Conservation (phyloP, 2,888 invertebrate species). For the Asteroscopus sphinx region DNA sequence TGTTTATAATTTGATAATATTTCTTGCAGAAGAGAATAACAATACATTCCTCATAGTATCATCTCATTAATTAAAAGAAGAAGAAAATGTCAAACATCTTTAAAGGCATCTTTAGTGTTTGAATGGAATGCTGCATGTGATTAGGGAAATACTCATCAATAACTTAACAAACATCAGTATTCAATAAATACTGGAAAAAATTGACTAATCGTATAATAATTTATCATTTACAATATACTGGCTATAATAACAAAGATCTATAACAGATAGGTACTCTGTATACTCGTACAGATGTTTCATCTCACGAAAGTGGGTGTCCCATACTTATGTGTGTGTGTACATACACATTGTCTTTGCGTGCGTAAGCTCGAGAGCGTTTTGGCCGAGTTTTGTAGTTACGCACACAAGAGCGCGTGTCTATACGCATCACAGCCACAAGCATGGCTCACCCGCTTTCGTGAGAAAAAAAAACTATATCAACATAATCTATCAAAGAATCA, state of each 20-base stretch:
- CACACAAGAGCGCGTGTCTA: too few species aligned
- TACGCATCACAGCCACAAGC: too few species aligned
- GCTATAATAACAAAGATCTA: constrained; percentile 30
- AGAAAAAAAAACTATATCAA: too few species aligned
- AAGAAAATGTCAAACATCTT: constrained; percentile 23
- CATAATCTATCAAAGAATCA: constrained; percentile 50
- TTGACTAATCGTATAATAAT: constrained; percentile 16
- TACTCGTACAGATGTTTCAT: too few species aligned
- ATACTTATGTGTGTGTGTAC: too few species aligned
- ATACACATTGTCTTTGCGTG: too few species aligned
- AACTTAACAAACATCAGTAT: constrained; percentile 31
- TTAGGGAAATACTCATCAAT: constrained; percentile 24
- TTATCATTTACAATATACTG: constrained; percentile 31
- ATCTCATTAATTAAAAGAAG: constrained; percentile 1
- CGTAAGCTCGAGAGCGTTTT: too few species aligned
- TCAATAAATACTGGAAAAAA: constrained; percentile 26
- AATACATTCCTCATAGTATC: constrained; percentile 3
- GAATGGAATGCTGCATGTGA: constrained; percentile 51
- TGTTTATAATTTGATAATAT: not conserved
- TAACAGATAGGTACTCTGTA: constrained; percentile 30
- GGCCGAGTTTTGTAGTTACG: too few species aligned
- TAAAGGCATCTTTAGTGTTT: constrained; percentile 35
- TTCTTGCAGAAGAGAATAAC: constrained; percentile 14
- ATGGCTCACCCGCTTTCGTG: too few species aligned
- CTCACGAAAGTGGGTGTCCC: too few species aligned